Base-by-base conservation (phyloP, 1,140 invertebrate genomes). In the Bombus sylvicola region DNA sequence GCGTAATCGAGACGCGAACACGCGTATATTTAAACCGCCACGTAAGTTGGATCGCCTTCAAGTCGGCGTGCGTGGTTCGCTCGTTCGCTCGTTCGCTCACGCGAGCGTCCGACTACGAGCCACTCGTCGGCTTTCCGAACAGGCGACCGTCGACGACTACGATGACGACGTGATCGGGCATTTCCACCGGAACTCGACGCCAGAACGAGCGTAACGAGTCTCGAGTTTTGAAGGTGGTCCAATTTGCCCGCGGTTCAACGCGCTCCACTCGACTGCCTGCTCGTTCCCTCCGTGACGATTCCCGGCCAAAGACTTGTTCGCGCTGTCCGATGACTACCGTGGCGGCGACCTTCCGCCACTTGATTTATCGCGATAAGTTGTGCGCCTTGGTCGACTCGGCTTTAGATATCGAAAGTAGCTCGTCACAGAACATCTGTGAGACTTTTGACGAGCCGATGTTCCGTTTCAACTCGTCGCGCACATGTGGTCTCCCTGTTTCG, bases 281-380 rank as follows among this genome's bases (percentile, higher is more conserved):
- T 84, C 86, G 76, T 87, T 87, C 89, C 80, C 88, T 68, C 90
- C 87, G 89, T 85, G 89, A 86, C 82, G 86, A 88, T 87, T 85
- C 88, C 83, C 82, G 87, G 86, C 57, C 78, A 73, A 59, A 81
- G 69, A 81, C 83, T 72, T 74, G 75, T n/a, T 34, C 87, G 82
- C 81, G 68, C 83, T 83, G 89, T 28, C 13, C 90, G 90, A 89
- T 87, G 89, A 91, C 88, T 88, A 87, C 88, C 85, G 87, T 87
- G 89, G 90, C 92, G 88, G 90, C 90, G 92, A 91, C 91, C 89
- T 91, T 92, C 90, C 91, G 80, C 59, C 66, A 74, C 88, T 89
- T 90, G 90, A 92, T 93, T 92, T 93, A 93, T 92, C 89, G 89
- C 87, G 71, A 76, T 71, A 89, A 89, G 91, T 91, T 89, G 87